These are phyloP conservation scores for Glossosoma conforme DNA, from an alignment of 1,140 invertebrate species.

Conservation along the genomic window DNA sequence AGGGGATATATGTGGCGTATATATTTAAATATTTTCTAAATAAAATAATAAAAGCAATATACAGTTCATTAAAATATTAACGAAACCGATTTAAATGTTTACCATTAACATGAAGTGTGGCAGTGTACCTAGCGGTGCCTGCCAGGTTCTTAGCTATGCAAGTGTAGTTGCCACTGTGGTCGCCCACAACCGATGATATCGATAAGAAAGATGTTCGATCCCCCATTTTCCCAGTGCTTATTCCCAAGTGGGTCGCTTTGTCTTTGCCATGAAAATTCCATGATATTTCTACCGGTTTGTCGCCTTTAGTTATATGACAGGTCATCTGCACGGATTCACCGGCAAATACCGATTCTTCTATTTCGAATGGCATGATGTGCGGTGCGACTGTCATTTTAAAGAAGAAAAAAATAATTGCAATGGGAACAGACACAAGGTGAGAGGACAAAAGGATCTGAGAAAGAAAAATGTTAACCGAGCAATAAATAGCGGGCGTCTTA, in stretches of 20 bases:
- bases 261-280: constrained; percentile 57
- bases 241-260: constrained; percentile 57
- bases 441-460: constrained; percentile 3
- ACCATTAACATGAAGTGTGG: constrained; percentile 61
- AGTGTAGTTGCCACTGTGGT: constrained; percentile 72
- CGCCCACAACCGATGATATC: constrained; percentile 67
- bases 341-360: constrained; percentile 63
- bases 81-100: constrained; percentile 26
- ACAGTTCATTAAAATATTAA: background rate
- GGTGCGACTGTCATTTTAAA: constrained; percentile 48
- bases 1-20: too few relatives aligned
- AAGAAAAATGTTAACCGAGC: background rate
- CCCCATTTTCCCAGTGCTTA: constrained; percentile 67
- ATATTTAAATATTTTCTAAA: too few relatives aligned
- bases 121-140: constrained; percentile 55
- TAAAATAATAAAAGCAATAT: background rate
- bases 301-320: constrained; percentile 65
- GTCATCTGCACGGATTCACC: constrained; percentile 64
- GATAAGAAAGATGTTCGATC: constrained; percentile 71
- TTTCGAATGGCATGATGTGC: constrained; percentile 62
- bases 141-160: constrained; percentile 72
- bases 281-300: constrained; percentile 60
- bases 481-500: constrained; percentile 14
- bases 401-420: constrained; percentile 10
- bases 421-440: background rate